phyloP scores from a whole-genome alignment of 2,888 invertebrate genomes.

The Pristionchus exspectatus region DNA sequence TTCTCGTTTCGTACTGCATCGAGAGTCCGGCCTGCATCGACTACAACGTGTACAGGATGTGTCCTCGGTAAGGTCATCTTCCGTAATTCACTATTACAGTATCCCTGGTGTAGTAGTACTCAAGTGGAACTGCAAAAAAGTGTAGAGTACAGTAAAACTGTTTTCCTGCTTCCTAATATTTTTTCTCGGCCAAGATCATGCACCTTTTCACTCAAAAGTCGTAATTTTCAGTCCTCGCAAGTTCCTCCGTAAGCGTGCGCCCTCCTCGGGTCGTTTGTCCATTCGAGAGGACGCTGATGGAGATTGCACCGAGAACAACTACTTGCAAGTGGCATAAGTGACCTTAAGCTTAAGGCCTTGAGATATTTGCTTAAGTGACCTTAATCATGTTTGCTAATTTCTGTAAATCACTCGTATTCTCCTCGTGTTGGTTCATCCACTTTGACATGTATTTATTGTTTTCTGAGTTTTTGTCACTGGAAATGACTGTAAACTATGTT shows the following conservation, averaged over 20 bases:
- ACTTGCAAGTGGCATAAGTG: conserved; percentile 10
- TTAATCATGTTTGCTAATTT: neutral
- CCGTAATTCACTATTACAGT: neutral
- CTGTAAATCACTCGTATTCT: neutral
- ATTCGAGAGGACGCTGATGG: conserved; percentile 49
- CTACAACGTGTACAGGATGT: conserved; percentile 50
- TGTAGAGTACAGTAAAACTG: too few relatives aligned
- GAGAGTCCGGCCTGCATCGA: conserved; percentile 55
- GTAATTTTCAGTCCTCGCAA: conserved; percentile 29
- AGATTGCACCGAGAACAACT: conserved; percentile 52
- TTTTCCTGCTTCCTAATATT: too few relatives aligned
- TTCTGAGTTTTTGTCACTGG: neutral
- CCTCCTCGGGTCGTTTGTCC: conserved; percentile 51
- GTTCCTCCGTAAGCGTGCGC: conserved; percentile 53
- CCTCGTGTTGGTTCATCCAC: neutral
- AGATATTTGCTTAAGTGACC: neutral
- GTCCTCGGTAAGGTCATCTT: conserved; percentile 40
- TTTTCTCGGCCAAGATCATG: too few relatives aligned
- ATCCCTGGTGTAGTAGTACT: too few relatives aligned
- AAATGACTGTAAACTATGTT: neutral
- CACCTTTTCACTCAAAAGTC: too few relatives aligned
- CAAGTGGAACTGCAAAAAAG: too few relatives aligned
- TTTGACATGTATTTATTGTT: neutral
- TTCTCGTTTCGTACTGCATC: conserved; percentile 49
- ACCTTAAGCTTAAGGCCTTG: too few relatives aligned